Percentiles rank a stretch among this genome's conserved stretches.
Evolutionary conservation across 2,113 vertebrate genomes (phyloP).

Genomic region (Diadophis punctatus): DNA sequence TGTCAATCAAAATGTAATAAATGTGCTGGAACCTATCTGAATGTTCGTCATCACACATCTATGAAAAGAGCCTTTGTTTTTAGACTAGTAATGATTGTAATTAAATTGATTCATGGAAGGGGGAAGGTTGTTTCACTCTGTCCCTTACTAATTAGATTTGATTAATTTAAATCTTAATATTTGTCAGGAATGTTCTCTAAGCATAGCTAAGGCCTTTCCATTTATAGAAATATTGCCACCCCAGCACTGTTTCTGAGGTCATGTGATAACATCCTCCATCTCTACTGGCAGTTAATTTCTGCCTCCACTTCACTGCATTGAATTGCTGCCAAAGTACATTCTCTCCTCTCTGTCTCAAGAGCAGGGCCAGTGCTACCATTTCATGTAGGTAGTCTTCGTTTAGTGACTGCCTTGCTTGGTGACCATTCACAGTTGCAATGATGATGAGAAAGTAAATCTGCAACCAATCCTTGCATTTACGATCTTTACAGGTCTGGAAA

Average conservation of each 20-base stretch:
- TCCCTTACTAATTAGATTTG: background rate
- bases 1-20: background rate
- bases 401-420: background rate
- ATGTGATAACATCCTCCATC: background rate
- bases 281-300: background rate
- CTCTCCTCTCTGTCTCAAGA: background rate
- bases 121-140: background rate
- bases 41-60: background rate
- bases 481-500: background rate
- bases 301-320: background rate
- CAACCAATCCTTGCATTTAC: background rate
- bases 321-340: background rate
- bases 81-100: constrained; percentile 13
- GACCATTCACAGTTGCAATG: background rate
- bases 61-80: background rate
- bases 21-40: background rate
- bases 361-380: background rate
- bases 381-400: background rate
- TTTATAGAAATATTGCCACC: background rate
- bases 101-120: background rate
- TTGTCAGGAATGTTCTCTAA: background rate
- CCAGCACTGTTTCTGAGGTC: background rate
- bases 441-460: background rate
- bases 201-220: background rate
- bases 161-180: background rate